Percentiles rank a stretch among this genome's conserved stretches.
These are phyloP conservation scores for Lycophotia porphyrea DNA, from an alignment of 2,888 invertebrate genomes.

Conservation along the genomic window DNA sequence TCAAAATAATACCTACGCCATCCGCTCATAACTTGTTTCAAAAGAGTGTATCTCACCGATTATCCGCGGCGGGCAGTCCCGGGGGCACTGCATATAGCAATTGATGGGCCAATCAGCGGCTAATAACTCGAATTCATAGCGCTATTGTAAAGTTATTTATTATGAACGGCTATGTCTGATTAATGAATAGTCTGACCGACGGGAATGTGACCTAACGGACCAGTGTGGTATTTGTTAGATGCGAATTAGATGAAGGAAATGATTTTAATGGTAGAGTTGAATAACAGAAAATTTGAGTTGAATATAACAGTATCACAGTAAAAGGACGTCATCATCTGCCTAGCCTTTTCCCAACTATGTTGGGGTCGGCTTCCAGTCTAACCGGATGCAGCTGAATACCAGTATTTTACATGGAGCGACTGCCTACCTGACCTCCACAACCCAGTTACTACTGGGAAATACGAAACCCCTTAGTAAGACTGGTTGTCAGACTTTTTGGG, in stretches of 20 bases:
- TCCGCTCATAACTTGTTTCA: constrained; percentile 38
- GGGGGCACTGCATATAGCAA: constrained; percentile 72
- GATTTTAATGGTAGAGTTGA: neutral
- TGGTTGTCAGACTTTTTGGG: too few species aligned
- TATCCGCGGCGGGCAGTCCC: constrained; percentile 68
- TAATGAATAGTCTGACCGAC: constrained; percentile 55
- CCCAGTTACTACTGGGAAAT: too few species aligned
- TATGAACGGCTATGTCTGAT: constrained; percentile 46
- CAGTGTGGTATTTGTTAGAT: constrained; percentile 9
- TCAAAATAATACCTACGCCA: neutral
- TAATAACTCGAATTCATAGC: constrained; percentile 69
- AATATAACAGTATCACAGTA: neutral
- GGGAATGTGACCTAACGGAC: constrained; percentile 36
- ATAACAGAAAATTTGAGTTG: neutral
- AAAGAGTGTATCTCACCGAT: constrained; percentile 59
- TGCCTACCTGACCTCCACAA: too few species aligned
- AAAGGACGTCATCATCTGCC: too few species aligned
- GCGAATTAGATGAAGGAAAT: constrained; percentile 12
- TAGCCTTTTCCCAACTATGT: too few species aligned
- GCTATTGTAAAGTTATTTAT: constrained; percentile 63
- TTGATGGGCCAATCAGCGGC: constrained; percentile 77
- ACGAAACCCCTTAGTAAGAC: too few species aligned
- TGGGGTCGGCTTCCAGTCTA: too few species aligned
- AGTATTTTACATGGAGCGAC: too few species aligned
- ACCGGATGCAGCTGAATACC: too few species aligned